Conservation (phyloP, 2,888 invertebrate species). For the Drosophila mimica region DNA sequence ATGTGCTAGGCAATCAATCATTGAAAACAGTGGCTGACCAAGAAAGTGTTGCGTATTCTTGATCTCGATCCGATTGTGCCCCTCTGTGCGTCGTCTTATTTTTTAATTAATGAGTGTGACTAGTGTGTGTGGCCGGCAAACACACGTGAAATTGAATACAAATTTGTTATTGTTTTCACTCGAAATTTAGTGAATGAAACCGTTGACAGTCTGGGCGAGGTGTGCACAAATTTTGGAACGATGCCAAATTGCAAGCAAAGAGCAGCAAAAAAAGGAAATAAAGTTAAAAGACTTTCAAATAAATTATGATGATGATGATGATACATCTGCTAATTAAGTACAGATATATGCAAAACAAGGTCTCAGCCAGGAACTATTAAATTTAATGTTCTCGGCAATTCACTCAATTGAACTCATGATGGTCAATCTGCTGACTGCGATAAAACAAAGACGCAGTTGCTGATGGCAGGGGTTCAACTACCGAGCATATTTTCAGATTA, state of each 20-base stretch:
- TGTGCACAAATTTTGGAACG: constrained; percentile 1
- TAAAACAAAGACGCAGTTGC: constrained; percentile 24
- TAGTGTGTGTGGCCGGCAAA: constrained; percentile 35
- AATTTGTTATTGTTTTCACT: constrained; percentile 46
- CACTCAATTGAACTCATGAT: not conserved
- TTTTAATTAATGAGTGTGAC: constrained; percentile 52
- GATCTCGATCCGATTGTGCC: constrained; percentile 11
- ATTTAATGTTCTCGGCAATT: not conserved
- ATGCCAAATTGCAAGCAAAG: constrained; percentile 11
- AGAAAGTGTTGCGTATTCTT: constrained; percentile 36
- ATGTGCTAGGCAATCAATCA: constrained; percentile 23
- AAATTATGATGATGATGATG: not conserved
- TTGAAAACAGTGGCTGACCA: constrained; percentile 10
- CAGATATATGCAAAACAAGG: not conserved
- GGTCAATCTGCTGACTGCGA: not conserved
- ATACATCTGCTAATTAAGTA: not conserved
- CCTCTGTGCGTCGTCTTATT: constrained; percentile 21
- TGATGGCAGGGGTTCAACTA: constrained; percentile 37
- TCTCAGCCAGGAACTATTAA: not conserved
- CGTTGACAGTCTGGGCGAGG: constrained; percentile 23
- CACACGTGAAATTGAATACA: constrained; percentile 29
- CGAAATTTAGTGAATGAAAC: constrained; percentile 65
- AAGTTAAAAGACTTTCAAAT: not conserved
- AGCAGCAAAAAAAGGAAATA: not conserved
- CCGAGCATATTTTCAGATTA: constrained; percentile 27